Percentiles rank a stretch among this genome's conserved stretches.
These are phyloP conservation scores for Hypotaenidia okinawae DNA, from an alignment of 2,797 vertebrate species.

Conservation along the genomic window DNA sequence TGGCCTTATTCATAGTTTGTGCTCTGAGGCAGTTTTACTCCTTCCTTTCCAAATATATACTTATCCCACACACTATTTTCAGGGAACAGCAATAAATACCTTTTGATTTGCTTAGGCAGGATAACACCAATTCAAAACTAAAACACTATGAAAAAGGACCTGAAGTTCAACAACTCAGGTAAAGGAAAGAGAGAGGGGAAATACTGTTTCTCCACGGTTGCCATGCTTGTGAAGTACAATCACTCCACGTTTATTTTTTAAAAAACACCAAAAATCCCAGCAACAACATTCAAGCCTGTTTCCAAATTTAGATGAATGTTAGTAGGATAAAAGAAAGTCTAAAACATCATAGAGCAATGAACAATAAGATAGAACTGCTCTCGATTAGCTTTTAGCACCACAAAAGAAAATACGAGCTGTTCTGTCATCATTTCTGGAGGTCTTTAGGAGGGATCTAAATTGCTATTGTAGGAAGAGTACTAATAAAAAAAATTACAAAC, in stretches of 20 bases:
- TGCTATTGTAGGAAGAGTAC: not conserved
- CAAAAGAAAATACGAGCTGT: not conserved
- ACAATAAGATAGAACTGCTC: not conserved
- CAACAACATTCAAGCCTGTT: not conserved
- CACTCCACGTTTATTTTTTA: not conserved
- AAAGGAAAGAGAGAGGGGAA: not conserved
- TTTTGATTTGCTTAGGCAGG: not conserved
- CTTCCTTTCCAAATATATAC: constrained; percentile 1
- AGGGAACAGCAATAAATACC: not conserved
- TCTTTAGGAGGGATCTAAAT: constrained; percentile 14
- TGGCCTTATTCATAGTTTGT: not conserved
- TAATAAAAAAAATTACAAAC: constrained; percentile 2
- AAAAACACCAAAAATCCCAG: not conserved
- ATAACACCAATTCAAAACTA: not conserved
- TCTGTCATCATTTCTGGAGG: constrained; percentile 42
- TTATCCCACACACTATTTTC: not conserved
- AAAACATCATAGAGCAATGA: not conserved
- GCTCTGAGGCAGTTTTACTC: not conserved
- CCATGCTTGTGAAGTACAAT: fast-evolving
- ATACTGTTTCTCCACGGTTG: not conserved
- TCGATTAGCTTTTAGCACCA: not conserved
- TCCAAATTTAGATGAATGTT: not conserved
- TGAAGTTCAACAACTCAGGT: not conserved
- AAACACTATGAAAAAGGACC: not conserved
- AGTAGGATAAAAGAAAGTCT: not conserved